phyloP scores from a whole-genome alignment of 1,140 invertebrate species.

The Papilio polytes region DNA sequence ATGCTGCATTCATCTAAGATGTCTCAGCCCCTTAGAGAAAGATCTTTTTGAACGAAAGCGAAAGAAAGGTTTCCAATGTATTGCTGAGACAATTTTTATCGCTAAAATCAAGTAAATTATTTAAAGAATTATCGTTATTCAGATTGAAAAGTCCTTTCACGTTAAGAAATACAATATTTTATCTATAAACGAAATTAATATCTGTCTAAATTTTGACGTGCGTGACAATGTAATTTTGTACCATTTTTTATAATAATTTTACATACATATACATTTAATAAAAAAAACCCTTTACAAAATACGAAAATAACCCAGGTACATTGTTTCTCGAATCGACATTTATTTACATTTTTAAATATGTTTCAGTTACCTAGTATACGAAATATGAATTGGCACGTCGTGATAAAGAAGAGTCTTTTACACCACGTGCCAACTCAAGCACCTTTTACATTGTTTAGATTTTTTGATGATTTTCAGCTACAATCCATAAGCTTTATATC shows the following conservation, averaged over 20 bases:
- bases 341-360: not conserved
- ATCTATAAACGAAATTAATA: not conserved
- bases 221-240: not conserved
- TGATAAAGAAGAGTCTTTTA: too few species aligned
- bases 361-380: too few species aligned
- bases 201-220: not conserved
- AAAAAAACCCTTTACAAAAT: not conserved
- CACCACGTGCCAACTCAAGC: too few species aligned
- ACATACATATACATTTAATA: not conserved
- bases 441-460: too few species aligned
- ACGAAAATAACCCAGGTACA: not conserved
- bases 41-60: too few species aligned
- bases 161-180: not conserved
- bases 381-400: too few species aligned
- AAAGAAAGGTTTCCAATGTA: too few species aligned
- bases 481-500: not conserved
- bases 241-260: not conserved
- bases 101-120: too few species aligned
- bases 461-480: not conserved
- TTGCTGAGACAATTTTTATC: too few species aligned
- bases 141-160: not conserved
- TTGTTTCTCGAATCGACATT: not conserved
- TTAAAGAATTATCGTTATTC: too few species aligned
- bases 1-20: too few species aligned
- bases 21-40: too few species aligned